These are phyloP conservation scores for Periophthalmus modestus DNA, from an alignment of 2,113 vertebrate species.

Conservation along the genomic window DNA sequence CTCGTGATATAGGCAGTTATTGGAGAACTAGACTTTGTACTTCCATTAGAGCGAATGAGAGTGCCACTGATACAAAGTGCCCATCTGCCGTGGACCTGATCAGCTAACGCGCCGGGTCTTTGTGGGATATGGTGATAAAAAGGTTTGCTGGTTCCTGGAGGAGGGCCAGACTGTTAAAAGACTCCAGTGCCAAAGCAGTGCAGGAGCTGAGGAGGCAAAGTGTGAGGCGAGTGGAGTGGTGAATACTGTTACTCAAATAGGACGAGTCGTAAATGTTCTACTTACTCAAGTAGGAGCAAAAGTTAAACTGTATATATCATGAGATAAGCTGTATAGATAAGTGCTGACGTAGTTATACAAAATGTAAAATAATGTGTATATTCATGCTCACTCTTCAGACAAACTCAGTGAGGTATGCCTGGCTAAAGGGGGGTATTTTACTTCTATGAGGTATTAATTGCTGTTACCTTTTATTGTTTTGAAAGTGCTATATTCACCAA, in stretches of 20 bases:
- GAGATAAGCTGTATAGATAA: too few relatives aligned
- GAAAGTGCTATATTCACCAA: too few relatives aligned
- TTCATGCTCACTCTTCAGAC: too few relatives aligned
- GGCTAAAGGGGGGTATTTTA: too few relatives aligned
- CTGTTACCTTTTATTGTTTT: too few relatives aligned
- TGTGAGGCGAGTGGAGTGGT: not conserved
- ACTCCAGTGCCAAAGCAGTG: not conserved
- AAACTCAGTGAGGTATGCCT: too few relatives aligned
- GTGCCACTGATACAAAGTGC: slow-evolving; percentile 37
- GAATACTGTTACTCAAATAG: not conserved
- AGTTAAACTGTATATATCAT: too few relatives aligned
- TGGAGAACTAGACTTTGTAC: slow-evolving; percentile 27
- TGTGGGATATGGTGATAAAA: not conserved
- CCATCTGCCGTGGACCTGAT: slow-evolving; percentile 41
- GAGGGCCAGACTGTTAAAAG: too few relatives aligned
- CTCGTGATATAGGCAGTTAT: slow-evolving; percentile 27
- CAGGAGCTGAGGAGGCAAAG: not conserved
- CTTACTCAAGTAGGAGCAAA: too few relatives aligned
- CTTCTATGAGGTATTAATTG: too few relatives aligned
- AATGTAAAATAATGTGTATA: too few relatives aligned
- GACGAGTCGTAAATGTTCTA: not conserved
- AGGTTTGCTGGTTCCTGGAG: not conserved
- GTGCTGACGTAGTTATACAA: too few relatives aligned
- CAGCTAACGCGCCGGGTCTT: not conserved
- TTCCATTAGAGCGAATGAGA: slow-evolving; percentile 19